Percentiles rank a stretch among this genome's conserved stretches.
Evolutionary conservation across 2,113 vertebrate genomes (phyloP).

Genomic region (Machaerirhynchus nigripectus): DNA sequence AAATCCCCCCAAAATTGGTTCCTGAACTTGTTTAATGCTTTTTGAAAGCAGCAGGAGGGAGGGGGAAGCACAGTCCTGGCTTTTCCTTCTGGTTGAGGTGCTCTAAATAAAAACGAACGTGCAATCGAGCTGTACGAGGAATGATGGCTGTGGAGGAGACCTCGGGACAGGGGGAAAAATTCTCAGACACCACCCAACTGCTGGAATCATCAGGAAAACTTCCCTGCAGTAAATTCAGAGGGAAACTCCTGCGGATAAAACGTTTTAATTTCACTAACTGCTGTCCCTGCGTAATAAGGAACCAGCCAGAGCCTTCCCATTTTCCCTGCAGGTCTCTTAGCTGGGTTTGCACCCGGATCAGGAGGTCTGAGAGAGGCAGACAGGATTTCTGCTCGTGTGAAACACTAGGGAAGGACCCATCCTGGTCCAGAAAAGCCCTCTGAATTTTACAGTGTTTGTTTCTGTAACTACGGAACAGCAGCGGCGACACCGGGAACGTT

Average conservation of each 20-base stretch:
- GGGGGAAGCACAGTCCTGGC: neutral
- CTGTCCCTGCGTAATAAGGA: neutral
- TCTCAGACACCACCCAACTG: neutral
- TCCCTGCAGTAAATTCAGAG: neutral
- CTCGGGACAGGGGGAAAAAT: neutral
- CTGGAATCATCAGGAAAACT: neutral
- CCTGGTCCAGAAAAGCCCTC: neutral
- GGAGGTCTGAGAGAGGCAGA: neutral
- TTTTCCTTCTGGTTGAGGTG: neutral
- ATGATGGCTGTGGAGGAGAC: neutral
- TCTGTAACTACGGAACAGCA: neutral
- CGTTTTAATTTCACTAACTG: neutral
- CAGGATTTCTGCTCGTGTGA: neutral
- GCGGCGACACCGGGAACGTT: rapidly evolving
- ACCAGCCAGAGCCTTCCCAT: rapidly evolving
- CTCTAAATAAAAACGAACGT: neutral
- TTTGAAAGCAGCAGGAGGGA: neutral
- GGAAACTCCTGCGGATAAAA: neutral
- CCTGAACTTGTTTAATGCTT: neutral
- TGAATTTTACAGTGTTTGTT: neutral
- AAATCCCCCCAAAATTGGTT: neutral
- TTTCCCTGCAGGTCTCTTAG: neutral
- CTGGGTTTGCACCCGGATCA: rapidly evolving
- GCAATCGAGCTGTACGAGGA: neutral
- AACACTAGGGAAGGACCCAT: neutral